These are phyloP conservation scores for Catocala fraxini DNA, from an alignment of 2,888 invertebrate genomes.

Conservation along the genomic window DNA sequence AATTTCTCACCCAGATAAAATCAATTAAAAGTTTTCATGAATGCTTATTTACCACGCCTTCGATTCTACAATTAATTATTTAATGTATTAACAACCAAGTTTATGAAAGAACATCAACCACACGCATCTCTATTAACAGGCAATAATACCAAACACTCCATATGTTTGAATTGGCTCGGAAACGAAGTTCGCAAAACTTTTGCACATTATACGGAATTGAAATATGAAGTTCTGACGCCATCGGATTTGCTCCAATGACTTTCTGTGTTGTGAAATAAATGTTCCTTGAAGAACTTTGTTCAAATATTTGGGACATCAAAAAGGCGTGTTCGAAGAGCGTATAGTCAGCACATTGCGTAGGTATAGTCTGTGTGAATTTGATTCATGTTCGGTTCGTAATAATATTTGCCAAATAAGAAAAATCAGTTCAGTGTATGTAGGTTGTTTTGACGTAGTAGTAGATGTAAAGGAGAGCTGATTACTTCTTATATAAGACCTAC, in stretches of 20 bases:
- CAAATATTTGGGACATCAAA: conserved; percentile 21
- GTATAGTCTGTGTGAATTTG: background rate
- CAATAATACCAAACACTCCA: conserved; percentile 28
- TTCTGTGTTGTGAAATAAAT: conserved; percentile 8
- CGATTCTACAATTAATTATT: background rate
- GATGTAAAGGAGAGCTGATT: no score
- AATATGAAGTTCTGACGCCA: conserved; percentile 14
- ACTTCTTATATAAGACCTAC: no score
- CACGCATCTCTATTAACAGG: conserved; percentile 31
- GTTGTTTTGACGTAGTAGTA: no score
- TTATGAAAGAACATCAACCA: conserved; percentile 20
- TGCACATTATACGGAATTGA: conserved; percentile 15
- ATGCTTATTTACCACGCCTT: no score
- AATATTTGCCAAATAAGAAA: background rate
- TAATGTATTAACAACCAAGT: conserved; percentile 4
- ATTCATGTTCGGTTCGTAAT: background rate
- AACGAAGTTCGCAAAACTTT: conserved; percentile 21
- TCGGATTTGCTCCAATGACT: conserved; percentile 11
- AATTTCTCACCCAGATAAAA: no score
- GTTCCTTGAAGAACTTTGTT: conserved; percentile 13
- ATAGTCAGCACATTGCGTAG: background rate
- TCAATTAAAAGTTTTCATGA: no score
- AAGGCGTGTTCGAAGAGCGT: conserved; percentile 20
- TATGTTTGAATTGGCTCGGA: conserved; percentile 18
- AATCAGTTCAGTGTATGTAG: no score